Evolutionary conservation across 2,888 invertebrate species (phyloP), one percentile per base, ranked within the genome.

Genomic region (Leucophenga montana): DNA sequence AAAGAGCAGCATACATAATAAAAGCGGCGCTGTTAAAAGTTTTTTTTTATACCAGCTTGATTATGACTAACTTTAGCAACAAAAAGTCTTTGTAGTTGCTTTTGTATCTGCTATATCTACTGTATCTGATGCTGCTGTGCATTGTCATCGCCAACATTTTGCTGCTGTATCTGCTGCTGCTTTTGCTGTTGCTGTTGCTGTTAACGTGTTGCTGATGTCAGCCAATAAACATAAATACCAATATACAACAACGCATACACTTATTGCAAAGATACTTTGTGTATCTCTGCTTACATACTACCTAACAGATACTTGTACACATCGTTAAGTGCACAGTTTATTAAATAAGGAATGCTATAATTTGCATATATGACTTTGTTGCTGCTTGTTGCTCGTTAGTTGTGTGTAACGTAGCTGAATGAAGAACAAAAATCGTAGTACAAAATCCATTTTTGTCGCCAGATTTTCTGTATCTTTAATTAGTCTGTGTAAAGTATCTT

Each of bases 221-320:
- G 77, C 66, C 48, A 81, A 80, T 80, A 79, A 83, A 81, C 83
- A 81, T 80, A 83, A 81, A 83, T 79, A 81, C 75, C 79, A 71
- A 71, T 31, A 39, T 39, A 39, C 27, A 27, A 27, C 27, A 27
- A 27, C 27, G 27, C 27, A 27, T 27, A 27, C 27, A 27, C 27
- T 27, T 27, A 27, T n/a, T n/a, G 27, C 4, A 27, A 39, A 39
- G 39, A 39, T 39, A 39, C 39, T 39, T 39, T 39, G 3, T 27
- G 27, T 27, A 27, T 27, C 27, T 27, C 3, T 8, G 39, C 11
- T 8, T 39, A 39, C 39, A 39, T 1, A 39, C 5, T 39, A 39
- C 3, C 39, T 39, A 39, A 39, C 39, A 39, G 39, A 5, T 39
- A 39, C 39, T 3, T 39, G 9, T 39, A 39, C 39, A 39, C 39